Conservation (phyloP, 30 jellyfish, hydroid and myxozoan genomes). For the Clytia hemisphaerica region DNA sequence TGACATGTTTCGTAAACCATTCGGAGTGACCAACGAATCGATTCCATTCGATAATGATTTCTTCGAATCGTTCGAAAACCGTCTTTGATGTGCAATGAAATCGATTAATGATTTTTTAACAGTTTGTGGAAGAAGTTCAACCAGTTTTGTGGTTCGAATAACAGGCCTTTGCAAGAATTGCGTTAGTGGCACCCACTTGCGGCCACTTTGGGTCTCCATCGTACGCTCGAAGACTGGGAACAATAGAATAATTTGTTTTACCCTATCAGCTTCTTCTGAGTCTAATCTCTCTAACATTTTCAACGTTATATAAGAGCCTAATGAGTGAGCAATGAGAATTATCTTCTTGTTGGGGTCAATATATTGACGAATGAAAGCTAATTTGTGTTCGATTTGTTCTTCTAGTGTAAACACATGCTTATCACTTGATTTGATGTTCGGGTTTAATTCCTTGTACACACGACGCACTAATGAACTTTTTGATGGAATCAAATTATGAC, state of each 20-base stretch:
- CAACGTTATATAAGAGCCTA: conserved; percentile 50
- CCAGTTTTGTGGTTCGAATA: not conserved
- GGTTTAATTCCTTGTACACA: too few species aligned
- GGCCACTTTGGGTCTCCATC: conserved; percentile 10
- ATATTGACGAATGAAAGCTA: conserved; percentile 31
- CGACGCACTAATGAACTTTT: too few species aligned
- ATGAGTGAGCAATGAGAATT: conserved; percentile 59
- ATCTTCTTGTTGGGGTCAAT: conserved; percentile 38
- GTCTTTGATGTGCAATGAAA: not conserved
- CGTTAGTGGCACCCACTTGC: conserved; percentile 2
- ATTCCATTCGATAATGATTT: conserved; percentile 18
- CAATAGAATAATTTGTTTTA: conserved; percentile 13
- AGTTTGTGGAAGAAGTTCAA: not conserved
- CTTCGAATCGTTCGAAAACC: conserved; percentile 22
- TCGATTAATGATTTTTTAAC: conserved; percentile 1
- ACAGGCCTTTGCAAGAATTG: not conserved
- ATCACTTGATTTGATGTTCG: too few species aligned
- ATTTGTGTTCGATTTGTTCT: conserved; percentile 55
- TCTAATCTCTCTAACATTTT: conserved; percentile 44
- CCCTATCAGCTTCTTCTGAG: conserved; percentile 12
- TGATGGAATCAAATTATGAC: too few species aligned
- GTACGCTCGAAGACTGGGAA: conserved; percentile 16
- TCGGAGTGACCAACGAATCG: conserved; percentile 21
- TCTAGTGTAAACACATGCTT: too few species aligned
- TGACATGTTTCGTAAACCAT: conserved; percentile 45